Base-by-base conservation (phyloP, 2,113 vertebrate species). In the Laterallus jamaicensis region DNA sequence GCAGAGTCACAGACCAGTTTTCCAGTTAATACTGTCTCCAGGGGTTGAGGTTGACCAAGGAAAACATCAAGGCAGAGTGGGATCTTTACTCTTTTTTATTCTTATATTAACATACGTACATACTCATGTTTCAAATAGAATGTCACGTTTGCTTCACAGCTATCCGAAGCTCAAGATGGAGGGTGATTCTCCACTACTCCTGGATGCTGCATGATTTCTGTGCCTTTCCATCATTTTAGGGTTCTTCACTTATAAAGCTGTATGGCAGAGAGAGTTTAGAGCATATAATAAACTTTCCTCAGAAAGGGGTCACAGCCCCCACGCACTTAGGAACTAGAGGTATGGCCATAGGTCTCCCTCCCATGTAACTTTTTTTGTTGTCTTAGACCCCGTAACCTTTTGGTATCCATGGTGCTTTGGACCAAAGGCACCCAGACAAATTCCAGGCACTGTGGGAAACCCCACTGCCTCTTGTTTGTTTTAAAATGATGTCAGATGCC, bases 321-420 rank as follows among this genome's bases (percentile, higher is more conserved):
- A 16, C 5, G 1, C 0, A 0, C 29, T 76, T 13, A 2, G 26
- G 31, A 91, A 16, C 14, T 39, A 28, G 70, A 71, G 29, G 6
- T 39, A 2, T 11, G 35, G 18, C 13, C 25, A 3, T 3, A 15
- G 50, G 2, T 66, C n/a, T 49, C 63, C 20, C 40, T 82, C 52
- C 32, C 20, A 9, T 18, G 3, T 3, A 11, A 31, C 9, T 37
- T 14, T 26, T 22, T 40, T 11, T 25, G 55, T 22, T 11, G 3
- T 62, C 26, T 49, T 12, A 49, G 31, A 14, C 12, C 25, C 24
- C 0, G 32, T 39, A 37, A 60, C 4, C 12, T n/a, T 13, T 31
- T 8, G 7, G 24, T 66, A 11, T 32, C 47, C 26, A 21, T 28
- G 47, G 24, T 20, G 25, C 10, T 20, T 40, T 50, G 25, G 37